These are phyloP conservation scores for Mechanitis messenoides DNA, from an alignment of 2,888 invertebrate genomes.

Conservation along the genomic window DNA sequence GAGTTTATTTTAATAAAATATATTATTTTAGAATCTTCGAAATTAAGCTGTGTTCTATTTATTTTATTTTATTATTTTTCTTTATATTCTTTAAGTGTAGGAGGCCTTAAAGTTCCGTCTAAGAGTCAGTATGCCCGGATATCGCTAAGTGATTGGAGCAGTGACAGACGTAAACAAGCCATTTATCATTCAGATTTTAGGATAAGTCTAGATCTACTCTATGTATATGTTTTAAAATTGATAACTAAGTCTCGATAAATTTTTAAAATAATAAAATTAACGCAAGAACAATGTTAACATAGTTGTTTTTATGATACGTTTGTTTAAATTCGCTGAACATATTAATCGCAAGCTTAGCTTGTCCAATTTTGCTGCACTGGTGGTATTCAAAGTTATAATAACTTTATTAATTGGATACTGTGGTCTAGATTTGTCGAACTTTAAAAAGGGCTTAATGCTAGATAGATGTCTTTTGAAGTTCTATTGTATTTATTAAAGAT, in stretches of 20 bases:
- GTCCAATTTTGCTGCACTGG: slow-evolving; percentile 16
- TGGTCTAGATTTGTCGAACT: not conserved
- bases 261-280: too few relatives aligned
- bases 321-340: slow-evolving; percentile 11
- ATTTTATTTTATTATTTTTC: too few relatives aligned
- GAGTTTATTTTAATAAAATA: too few relatives aligned
- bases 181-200: slow-evolving; percentile 27
- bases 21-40: too few relatives aligned
- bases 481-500: too few relatives aligned
- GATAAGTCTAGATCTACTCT: slow-evolving; percentile 5
- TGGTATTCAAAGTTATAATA: slow-evolving; percentile 21
- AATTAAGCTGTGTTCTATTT: too few relatives aligned
- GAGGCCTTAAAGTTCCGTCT: slow-evolving; percentile 12
- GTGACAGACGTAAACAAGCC: slow-evolving; percentile 23
- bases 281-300: too few relatives aligned
- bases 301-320: too few relatives aligned
- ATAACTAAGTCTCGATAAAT: too few relatives aligned
- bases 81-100: too few relatives aligned
- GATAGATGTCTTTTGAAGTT: too few relatives aligned
- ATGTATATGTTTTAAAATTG: not conserved
- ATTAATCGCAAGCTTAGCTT: slow-evolving; percentile 11
- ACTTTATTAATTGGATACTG: slow-evolving; percentile 16
- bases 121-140: slow-evolving; percentile 24
- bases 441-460: too few relatives aligned
- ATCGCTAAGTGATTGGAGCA: slow-evolving; percentile 29